A percentile compares a stretch with the other conserved stretches of the same genome.
phyloP scores from a whole-genome alignment of 1,140 invertebrate genomes.

The Lepeophtheirus salmonis region DNA sequence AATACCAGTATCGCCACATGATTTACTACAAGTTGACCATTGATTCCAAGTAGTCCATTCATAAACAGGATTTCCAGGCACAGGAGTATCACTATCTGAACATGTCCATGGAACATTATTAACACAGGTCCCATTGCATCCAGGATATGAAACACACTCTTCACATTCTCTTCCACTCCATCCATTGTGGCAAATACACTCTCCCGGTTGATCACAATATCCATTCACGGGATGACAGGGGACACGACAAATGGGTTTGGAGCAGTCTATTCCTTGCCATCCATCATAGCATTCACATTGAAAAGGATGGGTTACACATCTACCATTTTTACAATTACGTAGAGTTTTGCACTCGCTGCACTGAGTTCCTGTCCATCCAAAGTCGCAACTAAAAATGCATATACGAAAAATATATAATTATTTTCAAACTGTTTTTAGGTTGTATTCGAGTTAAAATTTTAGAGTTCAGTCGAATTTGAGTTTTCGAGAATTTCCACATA shows the following conservation, averaged over 20 bases:
- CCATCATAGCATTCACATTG: conserved; percentile 35
- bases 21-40: neutral
- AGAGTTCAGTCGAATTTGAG: no score
- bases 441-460: no score
- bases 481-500: no score
- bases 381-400: neutral
- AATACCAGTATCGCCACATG: neutral
- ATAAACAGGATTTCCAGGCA: neutral
- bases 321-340: neutral
- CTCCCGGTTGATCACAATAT: neutral
- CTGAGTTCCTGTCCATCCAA: neutral
- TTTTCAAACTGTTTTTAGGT: no score
- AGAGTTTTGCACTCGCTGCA: neutral
- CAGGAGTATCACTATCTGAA: neutral
- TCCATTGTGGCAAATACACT: neutral
- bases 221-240: conserved; percentile 1
- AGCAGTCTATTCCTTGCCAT: conserved; percentile 29
- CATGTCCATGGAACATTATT: neutral
- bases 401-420: neutral
- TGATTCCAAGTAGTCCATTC: neutral
- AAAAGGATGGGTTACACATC: conserved; percentile 28
- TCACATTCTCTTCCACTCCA: neutral
- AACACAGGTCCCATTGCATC: neutral
- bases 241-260: neutral
- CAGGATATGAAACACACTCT: neutral